These are phyloP conservation scores for Caenorhabditis virilis DNA, from an alignment of 2,888 invertebrate species.

Conservation along the genomic window DNA sequence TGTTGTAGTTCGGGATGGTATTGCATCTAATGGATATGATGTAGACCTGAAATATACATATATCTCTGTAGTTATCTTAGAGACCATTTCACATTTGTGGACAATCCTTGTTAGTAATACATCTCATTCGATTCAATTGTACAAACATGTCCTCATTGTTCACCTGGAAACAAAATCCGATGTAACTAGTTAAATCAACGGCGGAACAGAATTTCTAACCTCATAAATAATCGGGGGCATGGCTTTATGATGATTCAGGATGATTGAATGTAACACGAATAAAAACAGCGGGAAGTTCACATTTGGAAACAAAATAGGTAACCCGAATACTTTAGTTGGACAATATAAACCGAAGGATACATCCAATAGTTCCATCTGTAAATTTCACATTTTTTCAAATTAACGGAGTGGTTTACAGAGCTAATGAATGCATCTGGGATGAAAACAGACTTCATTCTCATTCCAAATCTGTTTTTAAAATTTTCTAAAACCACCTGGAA, in stretches of 20 bases:
- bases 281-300: constrained; percentile 46
- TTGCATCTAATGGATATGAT: constrained; percentile 28
- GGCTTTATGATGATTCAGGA: constrained; percentile 40
- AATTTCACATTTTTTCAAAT: no score
- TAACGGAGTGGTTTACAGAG: no score
- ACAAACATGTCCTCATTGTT: constrained; percentile 48
- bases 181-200: no score
- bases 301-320: constrained; percentile 48
- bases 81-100: constrained; percentile 24
- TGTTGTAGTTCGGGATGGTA: constrained; percentile 47
- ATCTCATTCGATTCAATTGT: constrained; percentile 45
- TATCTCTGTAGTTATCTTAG: background rate
- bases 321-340: constrained; percentile 34
- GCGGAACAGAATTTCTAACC: constrained; percentile 7
- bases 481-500: no score
- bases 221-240: constrained; percentile 52
- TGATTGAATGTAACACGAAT: constrained; percentile 30
- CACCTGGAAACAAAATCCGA: constrained; percentile 22
- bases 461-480: no score
- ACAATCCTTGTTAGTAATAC: constrained; percentile 46
- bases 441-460: no score
- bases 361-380: constrained; percentile 45
- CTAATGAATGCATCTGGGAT: no score
- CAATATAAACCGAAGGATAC: constrained; percentile 48
- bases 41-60: constrained; percentile 28